A percentile compares a stretch with the other conserved stretches of the same genome.
phyloP scores from a whole-genome alignment of 2,113 vertebrate genomes.

The Mormoops blainvillei region DNA sequence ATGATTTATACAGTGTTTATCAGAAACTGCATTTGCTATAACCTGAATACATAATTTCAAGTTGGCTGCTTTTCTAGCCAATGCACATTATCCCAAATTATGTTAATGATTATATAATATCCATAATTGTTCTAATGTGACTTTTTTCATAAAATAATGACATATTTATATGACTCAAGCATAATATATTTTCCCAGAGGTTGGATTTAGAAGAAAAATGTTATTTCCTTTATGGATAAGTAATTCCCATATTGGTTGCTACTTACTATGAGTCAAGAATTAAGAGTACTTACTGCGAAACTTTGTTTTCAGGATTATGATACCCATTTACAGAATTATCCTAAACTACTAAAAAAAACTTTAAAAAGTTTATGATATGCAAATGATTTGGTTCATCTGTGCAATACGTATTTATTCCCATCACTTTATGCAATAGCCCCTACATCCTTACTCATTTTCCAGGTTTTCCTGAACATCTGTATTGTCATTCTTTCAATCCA shows the following conservation, averaged over 20 bases:
- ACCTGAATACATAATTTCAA: slow-evolving; percentile 18
- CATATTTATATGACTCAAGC: not conserved
- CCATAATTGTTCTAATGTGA: slow-evolving; percentile 2
- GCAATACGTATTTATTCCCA: not conserved
- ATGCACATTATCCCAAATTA: not conserved
- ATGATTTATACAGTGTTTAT: not conserved
- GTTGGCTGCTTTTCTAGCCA: slow-evolving; percentile 7
- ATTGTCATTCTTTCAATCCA: not conserved
- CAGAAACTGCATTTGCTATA: not conserved
- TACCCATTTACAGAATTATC: not conserved
- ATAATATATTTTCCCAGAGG: slow-evolving; percentile 11
- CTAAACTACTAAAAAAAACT: not conserved
- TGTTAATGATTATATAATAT: slow-evolving; percentile 1
- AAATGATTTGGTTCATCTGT: not conserved
- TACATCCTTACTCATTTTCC: not conserved
- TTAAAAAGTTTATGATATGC: not conserved
- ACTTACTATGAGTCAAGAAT: not conserved
- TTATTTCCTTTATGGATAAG: slow-evolving; percentile 11
- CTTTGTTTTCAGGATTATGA: not conserved
- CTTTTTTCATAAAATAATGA: not conserved
- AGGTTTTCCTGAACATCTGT: not conserved
- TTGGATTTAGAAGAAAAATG: slow-evolving; percentile 18
- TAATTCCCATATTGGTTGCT: slow-evolving; percentile 2
- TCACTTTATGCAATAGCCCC: not conserved
- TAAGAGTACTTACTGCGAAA: not conserved